These are phyloP conservation scores for Gobiocypris rarus DNA, from an alignment of 2,113 vertebrate species.

Conservation along the genomic window DNA sequence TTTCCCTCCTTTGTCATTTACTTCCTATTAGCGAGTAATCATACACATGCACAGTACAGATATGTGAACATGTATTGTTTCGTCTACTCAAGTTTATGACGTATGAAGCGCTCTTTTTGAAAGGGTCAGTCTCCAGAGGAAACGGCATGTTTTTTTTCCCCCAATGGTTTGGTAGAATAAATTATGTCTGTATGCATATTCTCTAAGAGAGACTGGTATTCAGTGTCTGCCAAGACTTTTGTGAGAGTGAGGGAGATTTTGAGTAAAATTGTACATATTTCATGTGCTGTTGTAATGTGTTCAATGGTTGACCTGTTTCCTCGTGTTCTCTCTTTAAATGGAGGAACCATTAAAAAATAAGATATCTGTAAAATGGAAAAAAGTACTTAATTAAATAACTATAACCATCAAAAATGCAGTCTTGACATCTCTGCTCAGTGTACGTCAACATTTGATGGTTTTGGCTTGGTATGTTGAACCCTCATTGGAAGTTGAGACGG, in stretches of 20 bases:
- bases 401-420: constrained; percentile 48
- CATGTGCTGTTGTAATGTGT: constrained; percentile 56
- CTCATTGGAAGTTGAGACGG: constrained; percentile 32
- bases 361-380: constrained; percentile 58
- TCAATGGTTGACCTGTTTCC: constrained; percentile 56
- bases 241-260: constrained; percentile 20
- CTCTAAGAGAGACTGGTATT: constrained; percentile 39
- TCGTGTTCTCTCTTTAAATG: constrained; percentile 44
- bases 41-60: constrained; percentile 18
- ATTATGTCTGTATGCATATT: constrained; percentile 43
- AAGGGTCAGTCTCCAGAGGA: constrained; percentile 31
- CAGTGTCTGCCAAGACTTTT: constrained; percentile 37
- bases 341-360: constrained; percentile 57
- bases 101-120: constrained; percentile 26
- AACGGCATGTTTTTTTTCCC: constrained; percentile 30
- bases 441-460: constrained; percentile 28
- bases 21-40: constrained; percentile 23
- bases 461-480: constrained; percentile 32
- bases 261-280: constrained; percentile 59
- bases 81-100: constrained; percentile 7
- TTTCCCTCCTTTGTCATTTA: constrained; percentile 23
- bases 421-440: constrained; percentile 44
- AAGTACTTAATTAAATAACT: constrained; percentile 61
- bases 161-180: constrained; percentile 37
- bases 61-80: constrained; percentile 26